Evolutionary conservation across 1,140 invertebrate genomes (phyloP).

Genomic region (Medauroidea extradentata): DNA sequence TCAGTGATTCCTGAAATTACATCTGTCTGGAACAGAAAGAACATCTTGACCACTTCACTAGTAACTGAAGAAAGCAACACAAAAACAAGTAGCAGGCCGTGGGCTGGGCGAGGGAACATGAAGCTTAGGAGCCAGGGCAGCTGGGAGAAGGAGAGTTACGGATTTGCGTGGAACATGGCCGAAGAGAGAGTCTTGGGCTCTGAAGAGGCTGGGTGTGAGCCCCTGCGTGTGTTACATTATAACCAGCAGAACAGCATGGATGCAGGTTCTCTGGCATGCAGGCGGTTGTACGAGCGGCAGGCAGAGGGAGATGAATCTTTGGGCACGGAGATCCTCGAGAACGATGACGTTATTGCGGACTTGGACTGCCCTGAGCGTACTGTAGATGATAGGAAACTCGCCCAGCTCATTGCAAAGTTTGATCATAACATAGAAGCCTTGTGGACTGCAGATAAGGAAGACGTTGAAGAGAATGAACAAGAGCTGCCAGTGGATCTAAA

Average conservation of each 20-base stretch:
- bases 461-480: conserved; percentile 49
- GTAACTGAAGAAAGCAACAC: neutral
- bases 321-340: no score
- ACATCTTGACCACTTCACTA: conserved; percentile 6
- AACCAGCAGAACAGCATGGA: no score
- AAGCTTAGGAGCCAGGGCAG: conserved; percentile 2
- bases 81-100: neutral
- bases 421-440: conserved; percentile 59
- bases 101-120: conserved; percentile 19
- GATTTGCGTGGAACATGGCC: conserved; percentile 8
- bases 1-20: neutral
- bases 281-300: neutral
- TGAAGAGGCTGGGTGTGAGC: neutral
- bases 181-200: neutral
- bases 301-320: no score
- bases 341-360: neutral
- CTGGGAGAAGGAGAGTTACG: conserved; percentile 5
- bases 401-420: conserved; percentile 61
- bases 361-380: neutral
- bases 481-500: conserved; percentile 54
- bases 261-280: neutral
- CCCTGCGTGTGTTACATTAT: no score
- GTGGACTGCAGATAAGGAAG: conserved; percentile 47
- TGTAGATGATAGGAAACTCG: conserved; percentile 34
- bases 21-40: conserved; percentile 18